Evolutionary conservation across 2,113 vertebrate species (phyloP), one percentile per base, ranked within the genome.

Genomic region (Cyanoramphus novaezelandiae): DNA sequence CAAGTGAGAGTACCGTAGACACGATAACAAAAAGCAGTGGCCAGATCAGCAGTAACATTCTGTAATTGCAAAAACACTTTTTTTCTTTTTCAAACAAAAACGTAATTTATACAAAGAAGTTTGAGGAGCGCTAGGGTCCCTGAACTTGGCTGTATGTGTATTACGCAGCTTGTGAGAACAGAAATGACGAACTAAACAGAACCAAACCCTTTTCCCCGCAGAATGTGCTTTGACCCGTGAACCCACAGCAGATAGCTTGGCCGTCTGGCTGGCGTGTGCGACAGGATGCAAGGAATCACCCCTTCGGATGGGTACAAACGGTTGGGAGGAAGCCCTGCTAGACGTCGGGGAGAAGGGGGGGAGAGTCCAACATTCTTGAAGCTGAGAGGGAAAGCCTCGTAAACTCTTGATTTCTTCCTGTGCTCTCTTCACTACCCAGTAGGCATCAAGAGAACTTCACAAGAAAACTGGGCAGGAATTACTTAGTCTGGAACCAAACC

Each of bases 221-320:
- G 1, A 6, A 27, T 16, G 33, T 29, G 35, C 35, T 17, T 10
- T 31, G 82, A 33, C 50, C 68, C 14, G 39, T 4, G 14, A 31
- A 62, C 15, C 28, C 1, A 4, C 71, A 60, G 79, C 52, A 31
- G 52, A 19, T 4, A 23, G 19, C 28, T 55, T 3, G 28, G 49
- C 76, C 72, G 47, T 41, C 82, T 37, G 92, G 47, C 17, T 3
- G 23, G 62, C 0, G 10, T 2, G 18, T 17, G 50, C 6, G 60
- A 15, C 15, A 15, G 43, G 43, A 24, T 25, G 57, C 1, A 11
- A 62, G 52, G 28, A 43, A 41, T 28, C 71, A 31, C 9, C 7
- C 25, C 15, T 9, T 78, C 63, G 10, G 37, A 1, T 7, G 21
- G 29, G 60, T 52, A 35, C 13, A 4, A 43, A 10, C 0, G 15